Evolutionary conservation across 2,888 invertebrate genomes (phyloP).

Genomic region (Amiota minor): DNA sequence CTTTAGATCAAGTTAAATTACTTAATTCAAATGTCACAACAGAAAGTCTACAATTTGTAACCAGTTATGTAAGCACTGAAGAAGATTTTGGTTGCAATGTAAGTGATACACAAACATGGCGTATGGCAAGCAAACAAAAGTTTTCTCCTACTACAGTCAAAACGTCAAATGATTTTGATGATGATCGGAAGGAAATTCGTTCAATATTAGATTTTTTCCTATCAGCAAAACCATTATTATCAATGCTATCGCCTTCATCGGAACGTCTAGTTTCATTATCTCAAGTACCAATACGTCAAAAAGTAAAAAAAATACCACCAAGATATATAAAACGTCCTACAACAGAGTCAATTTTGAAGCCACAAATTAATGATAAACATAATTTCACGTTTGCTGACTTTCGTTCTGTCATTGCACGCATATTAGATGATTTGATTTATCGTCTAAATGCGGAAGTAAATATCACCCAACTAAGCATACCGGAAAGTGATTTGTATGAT

Average conservation of each 20-base stretch:
- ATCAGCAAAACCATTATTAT: neutral
- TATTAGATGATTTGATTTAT: constrained; percentile 56
- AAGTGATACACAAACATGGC: constrained; percentile 61
- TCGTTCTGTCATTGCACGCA: constrained; percentile 46
- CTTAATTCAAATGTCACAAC: constrained; percentile 29
- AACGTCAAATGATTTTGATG: constrained; percentile 22
- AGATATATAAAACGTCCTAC: constrained; percentile 45
- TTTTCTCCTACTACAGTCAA: constrained; percentile 40
- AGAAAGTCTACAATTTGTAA: constrained; percentile 63
- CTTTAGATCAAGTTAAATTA: constrained; percentile 70
- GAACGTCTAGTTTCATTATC: constrained; percentile 30
- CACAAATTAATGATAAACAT: constrained; percentile 38
- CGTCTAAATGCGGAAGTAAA: constrained; percentile 64
- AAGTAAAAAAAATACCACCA: constrained; percentile 42
- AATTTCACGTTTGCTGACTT: constrained; percentile 50
- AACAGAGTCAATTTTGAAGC: constrained; percentile 51
- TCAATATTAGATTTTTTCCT: neutral
- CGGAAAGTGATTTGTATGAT: constrained; percentile 66
- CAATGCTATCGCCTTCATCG: neutral
- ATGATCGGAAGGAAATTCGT: neutral
- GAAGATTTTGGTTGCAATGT: constrained; percentile 53
- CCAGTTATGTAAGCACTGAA: constrained; percentile 53
- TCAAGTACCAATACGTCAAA: constrained; percentile 39
- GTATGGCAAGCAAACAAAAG: constrained; percentile 20
- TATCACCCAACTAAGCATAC: constrained; percentile 65